phyloP scores from a whole-genome alignment of 2,113 vertebrate species.

The Noturus placidus region DNA sequence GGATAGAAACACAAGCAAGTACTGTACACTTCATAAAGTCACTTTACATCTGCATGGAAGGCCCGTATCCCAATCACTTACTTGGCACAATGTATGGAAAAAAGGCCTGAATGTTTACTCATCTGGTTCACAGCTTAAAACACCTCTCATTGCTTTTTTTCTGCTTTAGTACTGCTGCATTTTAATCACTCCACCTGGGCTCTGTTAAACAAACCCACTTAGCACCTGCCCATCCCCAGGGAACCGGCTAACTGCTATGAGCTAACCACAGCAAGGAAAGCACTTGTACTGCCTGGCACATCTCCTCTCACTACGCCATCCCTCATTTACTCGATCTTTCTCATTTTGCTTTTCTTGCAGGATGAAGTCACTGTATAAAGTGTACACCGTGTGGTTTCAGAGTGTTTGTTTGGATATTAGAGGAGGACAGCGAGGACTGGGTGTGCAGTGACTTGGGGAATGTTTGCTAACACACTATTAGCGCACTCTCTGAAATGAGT shows the following conservation, averaged over 20 bases:
- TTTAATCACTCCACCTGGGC: slow-evolving; percentile 51
- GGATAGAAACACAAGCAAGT: slow-evolving; percentile 10
- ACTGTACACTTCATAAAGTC: neutral
- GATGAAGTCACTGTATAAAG: slow-evolving; percentile 55
- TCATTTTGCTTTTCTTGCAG: slow-evolving; percentile 34
- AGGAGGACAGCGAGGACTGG: slow-evolving; percentile 21
- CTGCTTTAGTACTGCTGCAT: slow-evolving; percentile 3
- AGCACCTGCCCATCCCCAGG: slow-evolving; percentile 59
- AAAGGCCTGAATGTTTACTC: neutral
- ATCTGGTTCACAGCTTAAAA: slow-evolving; percentile 19
- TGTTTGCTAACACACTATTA: slow-evolving; percentile 43
- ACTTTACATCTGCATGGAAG: slow-evolving; percentile 1
- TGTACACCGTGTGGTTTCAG: slow-evolving; percentile 56
- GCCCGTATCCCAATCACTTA: neutral
- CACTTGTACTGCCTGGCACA: slow-evolving; percentile 51
- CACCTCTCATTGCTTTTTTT: neutral
- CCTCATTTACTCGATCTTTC: slow-evolving; percentile 13
- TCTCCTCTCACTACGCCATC: neutral
- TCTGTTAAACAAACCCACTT: slow-evolving; percentile 64
- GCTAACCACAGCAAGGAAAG: slow-evolving; percentile 51
- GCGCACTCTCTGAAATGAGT: slow-evolving; percentile 26
- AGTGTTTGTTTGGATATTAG: slow-evolving; percentile 48
- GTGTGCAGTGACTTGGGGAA: slow-evolving; percentile 35
- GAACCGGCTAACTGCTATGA: slow-evolving; percentile 58
- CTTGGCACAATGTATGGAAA: slow-evolving; percentile 17